A percentile compares a stretch with the other conserved stretches of the same genome.
These are phyloP conservation scores for Anthrax anthrax DNA, from an alignment of 2,888 invertebrate genomes.

Conservation along the genomic window DNA sequence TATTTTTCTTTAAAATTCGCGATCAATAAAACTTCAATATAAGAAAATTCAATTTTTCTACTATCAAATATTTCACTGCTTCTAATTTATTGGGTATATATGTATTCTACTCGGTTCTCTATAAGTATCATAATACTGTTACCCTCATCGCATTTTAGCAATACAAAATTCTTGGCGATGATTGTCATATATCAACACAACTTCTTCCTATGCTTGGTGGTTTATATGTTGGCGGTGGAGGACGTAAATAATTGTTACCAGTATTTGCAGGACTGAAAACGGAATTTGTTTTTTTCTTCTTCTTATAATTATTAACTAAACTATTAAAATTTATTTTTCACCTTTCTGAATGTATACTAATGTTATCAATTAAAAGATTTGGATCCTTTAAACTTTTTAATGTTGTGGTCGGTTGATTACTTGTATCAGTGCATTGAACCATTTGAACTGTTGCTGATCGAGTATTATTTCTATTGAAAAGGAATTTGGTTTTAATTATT, in stretches of 20 bases:
- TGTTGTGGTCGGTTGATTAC: constrained; percentile 43
- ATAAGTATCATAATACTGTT: no score
- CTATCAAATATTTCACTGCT: no score
- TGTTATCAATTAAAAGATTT: constrained; percentile 30
- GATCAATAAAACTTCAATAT: no score
- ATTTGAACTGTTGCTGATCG: constrained; percentile 41
- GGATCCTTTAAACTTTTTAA: constrained; percentile 43
- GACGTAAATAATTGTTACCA: constrained; percentile 27
- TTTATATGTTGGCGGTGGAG: constrained; percentile 34
- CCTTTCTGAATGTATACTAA: constrained; percentile 32
- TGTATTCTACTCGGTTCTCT: no score
- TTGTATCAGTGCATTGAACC: constrained; percentile 44
- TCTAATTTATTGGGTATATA: no score
- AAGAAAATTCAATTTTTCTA: no score
- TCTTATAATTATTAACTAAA: not conserved
- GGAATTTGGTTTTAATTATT: no score
- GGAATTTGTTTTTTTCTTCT: not conserved
- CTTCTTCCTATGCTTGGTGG: constrained; percentile 23
- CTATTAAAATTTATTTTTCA: constrained; percentile 9
- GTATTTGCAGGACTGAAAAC: constrained; percentile 41
- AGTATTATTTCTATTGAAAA: constrained; percentile 19
- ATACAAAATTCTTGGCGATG: constrained; percentile 32
- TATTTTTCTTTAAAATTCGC: no score
- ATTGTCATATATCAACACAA: constrained; percentile 33
- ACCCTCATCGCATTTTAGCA: constrained; percentile 19